Conservation (phyloP, 1,140 invertebrate genomes). For the Tigriopus japonicus region DNA sequence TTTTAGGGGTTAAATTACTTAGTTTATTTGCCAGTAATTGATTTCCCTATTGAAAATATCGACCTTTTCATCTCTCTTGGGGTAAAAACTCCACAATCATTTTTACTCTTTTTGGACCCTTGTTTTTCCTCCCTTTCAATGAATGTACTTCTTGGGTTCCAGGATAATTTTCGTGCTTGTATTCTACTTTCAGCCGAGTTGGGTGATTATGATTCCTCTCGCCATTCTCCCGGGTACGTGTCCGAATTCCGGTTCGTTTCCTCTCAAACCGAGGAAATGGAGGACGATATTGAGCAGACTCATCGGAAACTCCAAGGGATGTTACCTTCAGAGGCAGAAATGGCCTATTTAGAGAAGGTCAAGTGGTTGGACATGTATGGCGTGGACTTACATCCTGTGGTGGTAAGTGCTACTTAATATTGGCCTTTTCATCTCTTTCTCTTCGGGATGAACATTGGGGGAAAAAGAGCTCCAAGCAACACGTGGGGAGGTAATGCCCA, state of each 20-base stretch:
- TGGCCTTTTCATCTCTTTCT: too few species aligned
- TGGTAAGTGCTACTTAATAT: slow-evolving; percentile 33
- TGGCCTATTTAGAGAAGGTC: slow-evolving; percentile 52
- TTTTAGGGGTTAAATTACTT: too few species aligned
- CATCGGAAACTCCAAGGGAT: slow-evolving; percentile 53
- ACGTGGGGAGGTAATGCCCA: too few species aligned
- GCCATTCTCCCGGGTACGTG: slow-evolving; percentile 75
- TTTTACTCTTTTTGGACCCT: slow-evolving; percentile 17
- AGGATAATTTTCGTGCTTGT: neutral
- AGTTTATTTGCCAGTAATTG: too few species aligned
- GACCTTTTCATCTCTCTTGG: slow-evolving; percentile 20
- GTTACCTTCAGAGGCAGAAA: slow-evolving; percentile 21
- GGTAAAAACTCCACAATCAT: neutral
- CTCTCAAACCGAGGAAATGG: slow-evolving; percentile 77
- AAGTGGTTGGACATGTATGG: slow-evolving; percentile 68
- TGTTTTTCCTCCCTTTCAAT: slow-evolving; percentile 15
- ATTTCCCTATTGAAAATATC: slow-evolving; percentile 7
- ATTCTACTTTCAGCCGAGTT: slow-evolving; percentile 56
- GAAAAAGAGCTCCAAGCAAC: too few species aligned
- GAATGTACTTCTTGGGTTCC: slow-evolving; percentile 14
- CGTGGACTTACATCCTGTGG: slow-evolving; percentile 54
- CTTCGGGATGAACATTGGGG: too few species aligned
- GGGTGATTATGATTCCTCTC: slow-evolving; percentile 79
- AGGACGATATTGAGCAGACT: slow-evolving; percentile 65
- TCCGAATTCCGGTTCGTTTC: slow-evolving; percentile 91